These are phyloP conservation scores for Psittacula echo DNA, from an alignment of 2,797 vertebrate species.

Conservation along the genomic window DNA sequence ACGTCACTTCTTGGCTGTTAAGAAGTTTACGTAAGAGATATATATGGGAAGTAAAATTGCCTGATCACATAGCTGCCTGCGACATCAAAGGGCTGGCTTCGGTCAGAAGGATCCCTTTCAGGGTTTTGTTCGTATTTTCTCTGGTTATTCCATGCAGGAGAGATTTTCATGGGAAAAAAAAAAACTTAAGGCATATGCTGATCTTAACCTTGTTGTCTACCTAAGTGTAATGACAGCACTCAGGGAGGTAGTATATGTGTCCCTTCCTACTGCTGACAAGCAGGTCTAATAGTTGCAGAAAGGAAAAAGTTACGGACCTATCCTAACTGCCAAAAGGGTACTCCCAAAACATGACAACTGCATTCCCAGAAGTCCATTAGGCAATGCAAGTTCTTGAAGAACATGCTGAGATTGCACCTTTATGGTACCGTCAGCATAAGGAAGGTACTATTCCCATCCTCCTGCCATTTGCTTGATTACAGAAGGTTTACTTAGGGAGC, in stretches of 20 bases:
- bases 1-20: background rate
- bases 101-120: background rate
- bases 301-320: background rate
- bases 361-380: background rate
- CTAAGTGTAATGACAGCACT: background rate
- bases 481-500: background rate
- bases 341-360: background rate
- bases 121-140: background rate
- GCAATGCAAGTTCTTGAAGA: background rate
- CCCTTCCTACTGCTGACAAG: background rate
- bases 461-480: background rate
- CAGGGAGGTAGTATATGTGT: fast-evolving
- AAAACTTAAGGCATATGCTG: background rate
- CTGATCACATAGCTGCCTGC: background rate
- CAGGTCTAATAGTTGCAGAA: background rate
- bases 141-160: background rate
- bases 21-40: background rate
- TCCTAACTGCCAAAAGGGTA: background rate
- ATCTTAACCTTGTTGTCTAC: background rate
- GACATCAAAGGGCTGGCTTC: background rate
- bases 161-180: background rate
- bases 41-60: background rate
- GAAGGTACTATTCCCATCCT: background rate
- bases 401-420: background rate
- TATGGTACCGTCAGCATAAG: fast-evolving